A percentile compares a stretch with the other conserved stretches of the same genome.
phyloP scores from a whole-genome alignment of 1,140 invertebrate genomes.

The Lepidostoma basale region DNA sequence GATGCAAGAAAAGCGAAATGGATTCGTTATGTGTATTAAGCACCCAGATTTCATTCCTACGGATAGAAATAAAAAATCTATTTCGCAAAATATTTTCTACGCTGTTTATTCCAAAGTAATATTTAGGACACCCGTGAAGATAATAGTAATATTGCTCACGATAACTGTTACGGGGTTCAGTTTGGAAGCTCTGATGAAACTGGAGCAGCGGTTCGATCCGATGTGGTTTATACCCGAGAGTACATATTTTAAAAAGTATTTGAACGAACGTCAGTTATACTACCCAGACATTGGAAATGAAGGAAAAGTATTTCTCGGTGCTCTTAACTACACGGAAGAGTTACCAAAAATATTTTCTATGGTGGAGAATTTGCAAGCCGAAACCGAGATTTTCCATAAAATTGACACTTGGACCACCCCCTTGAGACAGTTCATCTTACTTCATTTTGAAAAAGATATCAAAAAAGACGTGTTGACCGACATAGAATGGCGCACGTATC shows the following conservation, averaged over 20 bases:
- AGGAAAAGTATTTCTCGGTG: slow-evolving; percentile 71
- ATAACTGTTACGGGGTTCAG: slow-evolving; percentile 64
- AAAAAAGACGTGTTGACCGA: slow-evolving; percentile 57
- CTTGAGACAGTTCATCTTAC: slow-evolving; percentile 67
- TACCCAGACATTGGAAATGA: slow-evolving; percentile 71
- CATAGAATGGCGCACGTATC: slow-evolving; percentile 63
- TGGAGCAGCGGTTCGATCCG: slow-evolving; percentile 80
- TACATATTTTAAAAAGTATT: slow-evolving; percentile 71
- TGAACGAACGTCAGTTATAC: slow-evolving; percentile 60
- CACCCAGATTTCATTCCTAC: slow-evolving; percentile 58
- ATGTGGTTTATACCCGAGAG: slow-evolving; percentile 76
- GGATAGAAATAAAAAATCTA: slow-evolving; percentile 52
- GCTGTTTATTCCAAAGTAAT: slow-evolving; percentile 66
- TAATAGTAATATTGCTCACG: slow-evolving; percentile 66
- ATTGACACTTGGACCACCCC: slow-evolving; percentile 68
- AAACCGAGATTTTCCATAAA: slow-evolving; percentile 61
- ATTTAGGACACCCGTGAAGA: slow-evolving; percentile 67
- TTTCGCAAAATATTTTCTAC: slow-evolving; percentile 61
- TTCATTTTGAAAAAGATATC: slow-evolving; percentile 59
- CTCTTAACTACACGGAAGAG: slow-evolving; percentile 70
- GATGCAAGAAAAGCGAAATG: slow-evolving; percentile 68
- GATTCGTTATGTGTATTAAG: slow-evolving; percentile 69
- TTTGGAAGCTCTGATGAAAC: slow-evolving; percentile 63
- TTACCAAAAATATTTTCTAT: slow-evolving; percentile 66
- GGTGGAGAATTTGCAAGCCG: slow-evolving; percentile 60